Conservation (phyloP, 2,888 invertebrate genomes). For the Pimpla rufipes region DNA sequence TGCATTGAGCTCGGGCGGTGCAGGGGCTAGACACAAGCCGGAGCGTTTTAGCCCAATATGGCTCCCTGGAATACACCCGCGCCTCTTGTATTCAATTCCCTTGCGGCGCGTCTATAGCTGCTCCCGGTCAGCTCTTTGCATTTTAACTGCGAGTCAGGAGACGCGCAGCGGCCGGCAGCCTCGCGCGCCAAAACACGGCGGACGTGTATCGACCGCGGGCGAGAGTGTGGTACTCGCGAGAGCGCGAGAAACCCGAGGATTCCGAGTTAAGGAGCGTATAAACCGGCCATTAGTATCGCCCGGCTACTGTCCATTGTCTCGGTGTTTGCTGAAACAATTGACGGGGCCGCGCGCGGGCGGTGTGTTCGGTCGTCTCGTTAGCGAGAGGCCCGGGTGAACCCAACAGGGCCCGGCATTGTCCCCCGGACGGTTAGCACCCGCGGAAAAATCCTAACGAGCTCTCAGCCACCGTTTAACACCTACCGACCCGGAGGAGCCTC, state of each 20-base stretch:
- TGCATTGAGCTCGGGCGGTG: background rate
- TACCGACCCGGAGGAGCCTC: constrained; percentile 29
- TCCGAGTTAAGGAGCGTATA: constrained; percentile 81
- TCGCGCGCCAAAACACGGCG: constrained; percentile 11
- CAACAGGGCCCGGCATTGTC: constrained; percentile 81
- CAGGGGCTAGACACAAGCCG: constrained; percentile 10
- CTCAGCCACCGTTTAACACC: constrained; percentile 75
- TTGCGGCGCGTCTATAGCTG: constrained; percentile 9
- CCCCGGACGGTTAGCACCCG: constrained; percentile 82
- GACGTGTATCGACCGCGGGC: background rate
- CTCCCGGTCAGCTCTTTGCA: constrained; percentile 22
- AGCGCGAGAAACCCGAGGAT: constrained; percentile 56
- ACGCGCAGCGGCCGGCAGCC: constrained; percentile 47
- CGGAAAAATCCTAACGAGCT: constrained; percentile 85
- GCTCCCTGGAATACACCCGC: constrained; percentile 19
- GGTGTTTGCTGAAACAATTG: constrained; percentile 82
- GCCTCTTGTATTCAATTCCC: constrained; percentile 19
- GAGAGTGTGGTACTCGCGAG: constrained; percentile 10
- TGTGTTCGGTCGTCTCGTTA: constrained; percentile 77
- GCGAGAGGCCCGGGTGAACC: constrained; percentile 69
- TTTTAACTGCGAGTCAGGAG: constrained; percentile 49
- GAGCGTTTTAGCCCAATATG: constrained; percentile 40
- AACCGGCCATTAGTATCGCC: constrained; percentile 84
- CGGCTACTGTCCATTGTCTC: constrained; percentile 85
- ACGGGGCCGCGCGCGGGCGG: constrained; percentile 73